phyloP scores from a whole-genome alignment of 1,140 invertebrate genomes.

The Leptinotarsa texana region DNA sequence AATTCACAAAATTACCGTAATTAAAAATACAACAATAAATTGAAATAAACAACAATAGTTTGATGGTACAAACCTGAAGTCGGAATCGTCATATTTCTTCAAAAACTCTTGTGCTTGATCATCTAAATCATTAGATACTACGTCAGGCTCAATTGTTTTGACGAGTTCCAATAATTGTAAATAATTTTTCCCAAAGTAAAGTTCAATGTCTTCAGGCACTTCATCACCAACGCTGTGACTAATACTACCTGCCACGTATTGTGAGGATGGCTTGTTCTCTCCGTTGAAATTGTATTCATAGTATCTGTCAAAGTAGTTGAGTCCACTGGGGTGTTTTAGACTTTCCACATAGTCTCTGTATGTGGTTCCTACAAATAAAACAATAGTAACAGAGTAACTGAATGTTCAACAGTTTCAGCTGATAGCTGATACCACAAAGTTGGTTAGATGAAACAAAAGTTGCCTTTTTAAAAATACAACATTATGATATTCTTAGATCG shows the following conservation, averaged over 20 bases:
- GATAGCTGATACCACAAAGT: no score
- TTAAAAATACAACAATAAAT: not conserved
- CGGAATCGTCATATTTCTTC: constrained; percentile 47
- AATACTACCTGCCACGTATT: not conserved
- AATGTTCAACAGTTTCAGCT: no score
- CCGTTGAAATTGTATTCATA: not conserved
- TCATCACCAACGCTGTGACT: not conserved
- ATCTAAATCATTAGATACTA: constrained; percentile 29
- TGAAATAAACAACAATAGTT: not conserved
- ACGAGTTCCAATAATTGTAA: constrained; percentile 39
- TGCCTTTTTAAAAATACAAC: no score
- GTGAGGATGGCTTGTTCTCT: not conserved
- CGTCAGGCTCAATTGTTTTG: constrained; percentile 36
- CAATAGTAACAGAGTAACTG: not conserved
- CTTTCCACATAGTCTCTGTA: constrained; percentile 12
- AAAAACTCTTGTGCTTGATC: constrained; percentile 41
- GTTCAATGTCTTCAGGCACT: constrained; percentile 32
- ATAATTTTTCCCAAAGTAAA: constrained; percentile 45
- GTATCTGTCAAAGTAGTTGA: constrained; percentile 45
- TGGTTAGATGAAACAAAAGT: no score
- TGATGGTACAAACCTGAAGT: constrained; percentile 27
- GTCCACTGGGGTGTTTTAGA: constrained; percentile 34
- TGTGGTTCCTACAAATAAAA: constrained; percentile 27
- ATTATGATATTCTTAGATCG: no score
- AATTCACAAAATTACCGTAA: not conserved